Conservation (phyloP, 2,797 vertebrate species). For the Mallotus villosus region DNA sequence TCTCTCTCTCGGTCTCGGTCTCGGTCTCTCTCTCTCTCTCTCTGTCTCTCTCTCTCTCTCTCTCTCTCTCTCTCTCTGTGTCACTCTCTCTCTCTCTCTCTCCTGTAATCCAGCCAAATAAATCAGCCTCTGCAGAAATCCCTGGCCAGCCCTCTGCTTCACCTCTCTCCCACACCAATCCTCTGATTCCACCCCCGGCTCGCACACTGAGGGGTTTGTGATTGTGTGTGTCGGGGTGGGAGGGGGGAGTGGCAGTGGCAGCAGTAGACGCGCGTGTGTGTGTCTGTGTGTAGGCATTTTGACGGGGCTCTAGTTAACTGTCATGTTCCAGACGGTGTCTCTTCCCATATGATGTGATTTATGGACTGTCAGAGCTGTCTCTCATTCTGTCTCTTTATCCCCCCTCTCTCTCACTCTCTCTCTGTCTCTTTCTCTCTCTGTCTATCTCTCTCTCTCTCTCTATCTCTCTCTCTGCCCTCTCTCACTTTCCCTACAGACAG, state of each 20-base stretch:
- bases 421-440: neutral
- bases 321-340: conserved; percentile 17
- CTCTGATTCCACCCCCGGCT: neutral
- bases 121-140: too few species aligned
- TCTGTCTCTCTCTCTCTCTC: neutral
- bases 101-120: too few species aligned
- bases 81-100: neutral
- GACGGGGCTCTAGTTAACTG: conserved; percentile 8
- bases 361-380: conserved; percentile 3
- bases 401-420: neutral
- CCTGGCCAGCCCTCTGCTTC: neutral
- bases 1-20: too few species aligned
- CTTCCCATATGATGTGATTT: conserved; percentile 11
- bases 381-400: neutral
- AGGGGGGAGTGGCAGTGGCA: too few species aligned
- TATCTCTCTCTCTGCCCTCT: neutral
- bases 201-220: neutral
- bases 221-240: too few species aligned
- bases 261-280: conserved; percentile 6
- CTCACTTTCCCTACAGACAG: neutral
- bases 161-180: neutral
- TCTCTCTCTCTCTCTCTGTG: neutral
- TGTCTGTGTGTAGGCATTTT: conserved; percentile 8
- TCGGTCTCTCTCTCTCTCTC: neutral
- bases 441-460: neutral